These are phyloP conservation scores for Chanos chanos DNA, from an alignment of 2,797 vertebrate species.

Conservation along the genomic window DNA sequence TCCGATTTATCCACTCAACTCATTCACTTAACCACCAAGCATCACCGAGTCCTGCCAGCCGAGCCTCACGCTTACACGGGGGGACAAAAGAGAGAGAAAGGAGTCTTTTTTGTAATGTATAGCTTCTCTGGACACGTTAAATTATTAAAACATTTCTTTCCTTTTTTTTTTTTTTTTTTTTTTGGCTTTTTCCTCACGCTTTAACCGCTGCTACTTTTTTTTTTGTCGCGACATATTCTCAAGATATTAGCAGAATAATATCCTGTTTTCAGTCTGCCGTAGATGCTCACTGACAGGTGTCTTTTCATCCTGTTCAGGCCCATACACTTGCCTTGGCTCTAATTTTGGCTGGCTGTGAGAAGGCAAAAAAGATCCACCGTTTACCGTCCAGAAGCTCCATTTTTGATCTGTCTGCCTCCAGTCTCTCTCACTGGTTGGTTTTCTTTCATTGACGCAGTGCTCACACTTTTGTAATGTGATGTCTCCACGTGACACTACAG, in stretches of 20 bases:
- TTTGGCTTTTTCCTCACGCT: too few relatives aligned
- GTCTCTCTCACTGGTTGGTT: slow-evolving; percentile 41
- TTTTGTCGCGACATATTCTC: too few relatives aligned
- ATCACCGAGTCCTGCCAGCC: slow-evolving; percentile 35
- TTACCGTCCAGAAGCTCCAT: slow-evolving; percentile 20
- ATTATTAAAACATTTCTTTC: too few relatives aligned
- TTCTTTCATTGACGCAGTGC: slow-evolving; percentile 38
- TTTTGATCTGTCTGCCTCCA: slow-evolving; percentile 37
- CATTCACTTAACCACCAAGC: slow-evolving; percentile 62
- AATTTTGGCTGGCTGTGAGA: slow-evolving; percentile 39
- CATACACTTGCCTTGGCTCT: slow-evolving; percentile 33
- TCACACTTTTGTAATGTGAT: slow-evolving; percentile 41
- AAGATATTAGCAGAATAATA: background rate
- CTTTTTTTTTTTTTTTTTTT: too few relatives aligned
- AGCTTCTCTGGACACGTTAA: too few relatives aligned
- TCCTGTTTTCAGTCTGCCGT: slow-evolving; percentile 3
- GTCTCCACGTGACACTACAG: slow-evolving; percentile 38
- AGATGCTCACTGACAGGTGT: slow-evolving; percentile 4
- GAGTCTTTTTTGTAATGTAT: too few relatives aligned
- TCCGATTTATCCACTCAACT: slow-evolving; percentile 49
- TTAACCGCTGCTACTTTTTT: too few relatives aligned
- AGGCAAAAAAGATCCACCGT: slow-evolving; percentile 31
- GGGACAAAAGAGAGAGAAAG: background rate
- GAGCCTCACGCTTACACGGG: slow-evolving; percentile 39
- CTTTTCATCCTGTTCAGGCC: background rate